Conservation (phyloP, 2,797 vertebrate species). For the Sebastes itinus region DNA sequence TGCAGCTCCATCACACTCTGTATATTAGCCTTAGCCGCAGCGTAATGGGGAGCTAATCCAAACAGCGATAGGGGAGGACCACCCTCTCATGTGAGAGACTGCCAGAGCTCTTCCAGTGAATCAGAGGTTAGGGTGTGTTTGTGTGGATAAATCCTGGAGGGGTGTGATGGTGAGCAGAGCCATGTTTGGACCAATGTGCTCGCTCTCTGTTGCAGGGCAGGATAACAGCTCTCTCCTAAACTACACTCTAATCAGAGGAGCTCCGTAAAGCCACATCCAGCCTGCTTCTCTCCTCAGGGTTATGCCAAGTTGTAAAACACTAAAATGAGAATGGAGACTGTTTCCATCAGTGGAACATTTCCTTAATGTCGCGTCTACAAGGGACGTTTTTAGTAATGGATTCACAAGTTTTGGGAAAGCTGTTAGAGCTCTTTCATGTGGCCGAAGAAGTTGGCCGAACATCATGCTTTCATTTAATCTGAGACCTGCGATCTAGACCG, state of each 20-base stretch:
- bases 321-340: neutral
- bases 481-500: too few species aligned
- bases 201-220: neutral
- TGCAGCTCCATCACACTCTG: constrained; percentile 27
- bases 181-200: constrained; percentile 9
- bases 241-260: neutral
- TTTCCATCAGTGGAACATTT: constrained; percentile 16
- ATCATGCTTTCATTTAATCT: neutral
- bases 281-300: constrained; percentile 6
- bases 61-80: constrained; percentile 51
- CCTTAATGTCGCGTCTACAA: neutral
- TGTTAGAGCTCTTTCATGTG: neutral
- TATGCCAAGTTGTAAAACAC: neutral
- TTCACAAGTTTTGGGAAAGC: constrained; percentile 6
- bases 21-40: neutral
- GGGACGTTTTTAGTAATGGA: constrained; percentile 4
- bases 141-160: neutral
- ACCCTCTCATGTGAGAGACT: constrained; percentile 22
- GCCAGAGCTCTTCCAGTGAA: neutral
- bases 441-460: too few species aligned
- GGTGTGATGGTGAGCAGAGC: neutral
- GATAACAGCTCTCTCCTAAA: neutral
- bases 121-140: neutral
- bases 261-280: neutral
- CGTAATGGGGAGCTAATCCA: constrained; percentile 37